Evolutionary conservation across 1,140 invertebrate genomes (phyloP).

Genomic region (Planococcus citri): DNA sequence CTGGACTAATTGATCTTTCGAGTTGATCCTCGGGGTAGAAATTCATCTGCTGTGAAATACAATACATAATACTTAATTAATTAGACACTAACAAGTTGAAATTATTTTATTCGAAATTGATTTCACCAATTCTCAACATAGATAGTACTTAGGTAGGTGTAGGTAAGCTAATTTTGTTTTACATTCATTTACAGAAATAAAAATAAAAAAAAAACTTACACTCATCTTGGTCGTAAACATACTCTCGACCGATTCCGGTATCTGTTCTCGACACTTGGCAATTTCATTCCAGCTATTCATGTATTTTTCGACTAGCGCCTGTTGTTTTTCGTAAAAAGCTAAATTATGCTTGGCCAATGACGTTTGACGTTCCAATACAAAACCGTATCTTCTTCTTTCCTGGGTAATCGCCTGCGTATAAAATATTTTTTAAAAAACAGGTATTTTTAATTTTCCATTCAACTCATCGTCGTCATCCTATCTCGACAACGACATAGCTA

Average conservation of each 20-base stretch:
- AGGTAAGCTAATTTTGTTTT: too few relatives aligned
- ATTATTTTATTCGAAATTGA: too few relatives aligned
- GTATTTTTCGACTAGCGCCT: constrained; percentile 59
- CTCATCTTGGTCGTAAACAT: constrained; percentile 63
- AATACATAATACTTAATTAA: neutral
- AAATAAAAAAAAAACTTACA: constrained; percentile 42
- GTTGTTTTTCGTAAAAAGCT: constrained; percentile 68
- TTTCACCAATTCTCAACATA: too few relatives aligned
- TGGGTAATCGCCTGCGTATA: constrained; percentile 77
- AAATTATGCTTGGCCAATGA: constrained; percentile 84
- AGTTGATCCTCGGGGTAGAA: constrained; percentile 61
- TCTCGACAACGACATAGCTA: neutral
- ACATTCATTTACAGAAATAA: too few relatives aligned
- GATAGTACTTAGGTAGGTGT: too few relatives aligned
- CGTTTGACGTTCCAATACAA: constrained; percentile 80
- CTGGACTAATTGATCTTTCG: constrained; percentile 46
- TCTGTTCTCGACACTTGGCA: constrained; percentile 66
- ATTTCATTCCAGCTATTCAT: constrained; percentile 80
- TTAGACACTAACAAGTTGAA: too few relatives aligned
- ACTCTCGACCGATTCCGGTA: constrained; percentile 65
- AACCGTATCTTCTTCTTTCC: constrained; percentile 81
- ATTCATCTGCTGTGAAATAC: constrained; percentile 46
- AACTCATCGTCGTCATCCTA: neutral
- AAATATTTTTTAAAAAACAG: too few relatives aligned
- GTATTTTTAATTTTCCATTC: neutral